Base-by-base conservation (phyloP, 2,888 invertebrate genomes). In the Alitta virens region DNA sequence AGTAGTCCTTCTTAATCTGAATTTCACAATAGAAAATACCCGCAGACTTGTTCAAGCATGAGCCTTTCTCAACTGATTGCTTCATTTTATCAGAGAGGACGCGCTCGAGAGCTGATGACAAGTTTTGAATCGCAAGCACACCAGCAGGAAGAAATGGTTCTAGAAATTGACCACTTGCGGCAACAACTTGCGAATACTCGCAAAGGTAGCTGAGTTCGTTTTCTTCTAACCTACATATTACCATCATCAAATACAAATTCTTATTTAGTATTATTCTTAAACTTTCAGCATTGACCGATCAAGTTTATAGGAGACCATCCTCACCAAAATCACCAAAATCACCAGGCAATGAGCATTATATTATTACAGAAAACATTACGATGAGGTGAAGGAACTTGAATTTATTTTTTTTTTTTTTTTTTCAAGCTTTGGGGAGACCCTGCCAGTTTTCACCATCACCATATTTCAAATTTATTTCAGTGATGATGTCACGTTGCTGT, bases 111-210 rank as follows among this genome's bases (percentile, higher is more conserved):
- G 18, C 54, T 78, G 40, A 49, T 78, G 49, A 69, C 70, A 24
- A 71, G 74, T 60, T 75, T 73, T 71, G 77, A 78, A 62, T 75
- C 77, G 40, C 78, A 78, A 69, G 72, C 74, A 0, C 56, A 74
- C 33, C 76, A 76, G 63, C 74, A 75, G 74, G 76, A 72, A 62
- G 77, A 78, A 61, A 77, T 78, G 76, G 75, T 75, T 55, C 67
- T 74, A 25, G 77, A 78, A 56, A 64, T 78, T 23, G 69, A 70
- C 1, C 78, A 79, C 60, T 66, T 77, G 5, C 65, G 78, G 26
- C 73, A 77, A 50, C 77, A 77, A 58, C 66, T 77, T 14, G 65
- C 70, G 26, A 69, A 73, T 65, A 74, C 78, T 26, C 71, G 75
- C 56, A 71, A 38, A 1, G 56, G 61, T 56, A 49, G 5, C 5